These are phyloP conservation scores for Amaurobius ferox DNA, from an alignment of 2,888 invertebrate species.

Conservation along the genomic window DNA sequence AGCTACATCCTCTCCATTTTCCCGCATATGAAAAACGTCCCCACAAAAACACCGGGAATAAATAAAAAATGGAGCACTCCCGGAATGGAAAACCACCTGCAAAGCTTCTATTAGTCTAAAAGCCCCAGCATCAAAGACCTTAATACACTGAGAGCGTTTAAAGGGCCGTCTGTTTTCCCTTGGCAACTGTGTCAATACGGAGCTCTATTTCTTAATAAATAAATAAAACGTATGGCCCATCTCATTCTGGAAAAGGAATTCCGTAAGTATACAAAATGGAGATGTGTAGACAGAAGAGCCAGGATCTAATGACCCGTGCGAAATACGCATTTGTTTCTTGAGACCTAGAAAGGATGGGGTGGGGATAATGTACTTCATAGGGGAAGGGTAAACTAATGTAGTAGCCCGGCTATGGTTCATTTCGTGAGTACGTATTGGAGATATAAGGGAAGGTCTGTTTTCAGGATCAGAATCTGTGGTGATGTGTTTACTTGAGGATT, in stretches of 20 bases:
- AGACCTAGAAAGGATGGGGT: neutral
- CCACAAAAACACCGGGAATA: neutral
- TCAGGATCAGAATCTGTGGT: neutral
- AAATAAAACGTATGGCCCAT: constrained; percentile 48
- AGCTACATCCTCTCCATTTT: neutral
- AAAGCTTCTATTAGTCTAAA: constrained; percentile 69
- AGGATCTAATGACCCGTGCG: constrained; percentile 56
- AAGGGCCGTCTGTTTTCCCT: constrained; percentile 46
- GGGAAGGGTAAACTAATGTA: neutral
- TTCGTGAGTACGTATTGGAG: neutral
- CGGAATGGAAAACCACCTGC: constrained; percentile 44
- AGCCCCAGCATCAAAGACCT: constrained; percentile 53
- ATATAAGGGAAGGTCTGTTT: neutral
- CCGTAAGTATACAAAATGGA: constrained; percentile 56
- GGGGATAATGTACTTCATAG: neutral
- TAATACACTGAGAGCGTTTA: constrained; percentile 37
- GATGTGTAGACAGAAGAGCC: constrained; percentile 55
- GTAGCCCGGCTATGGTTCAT: constrained; percentile 4
- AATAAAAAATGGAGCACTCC: constrained; percentile 4
- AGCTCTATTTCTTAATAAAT: constrained; percentile 67
- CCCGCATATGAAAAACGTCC: constrained; percentile 8
- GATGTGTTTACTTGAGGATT: neutral
- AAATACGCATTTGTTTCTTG: constrained; percentile 10
- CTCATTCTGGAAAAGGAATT: constrained; percentile 26
- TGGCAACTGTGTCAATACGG: constrained; percentile 53